Evolutionary conservation across 2,797 vertebrate species (phyloP).

Genomic region (Iguana delicatissima): DNA sequence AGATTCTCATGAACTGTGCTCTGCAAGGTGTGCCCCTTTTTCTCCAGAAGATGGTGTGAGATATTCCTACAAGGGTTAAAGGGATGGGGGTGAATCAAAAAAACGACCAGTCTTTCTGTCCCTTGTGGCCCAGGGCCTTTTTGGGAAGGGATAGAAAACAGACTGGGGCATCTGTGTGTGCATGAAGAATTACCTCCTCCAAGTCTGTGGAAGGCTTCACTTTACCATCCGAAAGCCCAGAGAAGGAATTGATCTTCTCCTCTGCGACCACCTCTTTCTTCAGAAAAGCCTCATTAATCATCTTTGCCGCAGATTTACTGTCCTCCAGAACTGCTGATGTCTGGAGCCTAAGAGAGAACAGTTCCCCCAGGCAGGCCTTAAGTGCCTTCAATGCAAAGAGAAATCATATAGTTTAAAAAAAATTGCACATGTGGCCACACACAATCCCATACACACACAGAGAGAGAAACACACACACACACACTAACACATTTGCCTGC

Average conservation of each 20-base stretch:
- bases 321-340: slow-evolving; percentile 62
- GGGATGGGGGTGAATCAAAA: no score
- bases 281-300: slow-evolving; percentile 28
- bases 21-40: slow-evolving; percentile 31
- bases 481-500: neutral
- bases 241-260: slow-evolving; percentile 61
- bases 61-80: no score
- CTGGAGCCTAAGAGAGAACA: slow-evolving; percentile 76
- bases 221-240: slow-evolving; percentile 74
- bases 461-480: neutral
- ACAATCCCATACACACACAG: no score
- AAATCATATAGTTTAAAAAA: neutral
- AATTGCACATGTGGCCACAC: no score
- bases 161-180: neutral
- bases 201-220: slow-evolving; percentile 67
- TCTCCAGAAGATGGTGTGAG: neutral
- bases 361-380: slow-evolving; percentile 82
- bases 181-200: slow-evolving; percentile 76
- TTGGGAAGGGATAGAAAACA: neutral
- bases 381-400: slow-evolving; percentile 77
- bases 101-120: neutral
- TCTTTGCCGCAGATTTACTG: slow-evolving; percentile 28
- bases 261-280: slow-evolving; percentile 54
- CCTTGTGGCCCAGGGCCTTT: neutral
- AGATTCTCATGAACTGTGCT: slow-evolving; percentile 7